Percentiles rank a stretch among this genome's conserved stretches.
Conservation (phyloP, 2,797 vertebrate species). For the Morus bassanus region DNA sequence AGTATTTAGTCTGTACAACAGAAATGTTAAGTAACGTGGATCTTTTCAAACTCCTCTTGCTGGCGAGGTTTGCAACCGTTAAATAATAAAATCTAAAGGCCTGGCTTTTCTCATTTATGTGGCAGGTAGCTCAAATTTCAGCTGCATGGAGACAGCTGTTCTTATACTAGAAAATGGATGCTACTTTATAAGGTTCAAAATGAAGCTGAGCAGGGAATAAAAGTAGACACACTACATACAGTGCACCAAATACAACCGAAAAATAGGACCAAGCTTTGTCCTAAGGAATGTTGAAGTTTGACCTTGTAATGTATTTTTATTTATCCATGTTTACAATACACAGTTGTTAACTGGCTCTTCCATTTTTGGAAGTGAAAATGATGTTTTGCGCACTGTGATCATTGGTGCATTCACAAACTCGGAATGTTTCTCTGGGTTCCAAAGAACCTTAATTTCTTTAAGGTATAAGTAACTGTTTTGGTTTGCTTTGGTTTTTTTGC, state of each 20-base stretch:
- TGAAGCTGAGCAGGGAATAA: not conserved
- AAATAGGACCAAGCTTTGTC: not conserved
- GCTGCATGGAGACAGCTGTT: not conserved
- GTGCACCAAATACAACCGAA: not conserved
- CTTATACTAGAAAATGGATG: too few relatives aligned
- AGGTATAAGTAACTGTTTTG: not conserved
- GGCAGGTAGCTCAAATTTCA: not conserved
- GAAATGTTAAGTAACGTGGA: fast-evolving
- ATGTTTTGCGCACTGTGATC: not conserved
- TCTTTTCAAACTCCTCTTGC: not conserved
- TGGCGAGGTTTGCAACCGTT: not conserved
- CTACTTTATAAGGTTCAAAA: not conserved
- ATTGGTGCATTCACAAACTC: not conserved
- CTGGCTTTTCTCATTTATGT: not conserved
- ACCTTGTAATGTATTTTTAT: not conserved
- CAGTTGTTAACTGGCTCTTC: not conserved
- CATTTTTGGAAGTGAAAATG: not conserved
- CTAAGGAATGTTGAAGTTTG: not conserved
- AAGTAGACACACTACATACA: not conserved
- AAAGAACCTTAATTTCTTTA: not conserved
- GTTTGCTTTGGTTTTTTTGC: not conserved
- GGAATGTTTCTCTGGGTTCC: not conserved
- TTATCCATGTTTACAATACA: not conserved
- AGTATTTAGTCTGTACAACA: not conserved
- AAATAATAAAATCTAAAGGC: not conserved